These are phyloP conservation scores for Tragelaphus scriptus DNA, from an alignment of 2,113 vertebrate genomes.

Conservation along the genomic window DNA sequence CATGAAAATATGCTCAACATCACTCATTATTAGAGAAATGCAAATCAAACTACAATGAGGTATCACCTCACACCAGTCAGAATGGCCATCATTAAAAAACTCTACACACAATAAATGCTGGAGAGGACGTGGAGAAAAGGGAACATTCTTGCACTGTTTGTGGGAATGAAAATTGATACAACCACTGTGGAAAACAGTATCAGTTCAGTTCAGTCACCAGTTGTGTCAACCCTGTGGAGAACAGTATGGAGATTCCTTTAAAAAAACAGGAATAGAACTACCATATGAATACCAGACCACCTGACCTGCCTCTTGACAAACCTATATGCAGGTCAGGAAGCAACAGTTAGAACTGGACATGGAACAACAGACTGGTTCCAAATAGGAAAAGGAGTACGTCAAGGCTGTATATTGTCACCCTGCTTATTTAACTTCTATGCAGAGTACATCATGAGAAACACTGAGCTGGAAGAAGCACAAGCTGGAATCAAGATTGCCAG, in stretches of 20 bases:
- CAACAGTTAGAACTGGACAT: too few relatives aligned
- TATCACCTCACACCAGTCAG: neutral
- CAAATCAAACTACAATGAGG: neutral
- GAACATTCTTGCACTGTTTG: neutral
- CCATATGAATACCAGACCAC: neutral
- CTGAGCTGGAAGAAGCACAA: too few relatives aligned
- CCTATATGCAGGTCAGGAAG: too few relatives aligned
- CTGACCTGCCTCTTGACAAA: too few relatives aligned
- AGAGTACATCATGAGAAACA: too few relatives aligned
- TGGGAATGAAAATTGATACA: neutral
- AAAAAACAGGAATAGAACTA: neutral
- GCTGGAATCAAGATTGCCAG: too few relatives aligned
- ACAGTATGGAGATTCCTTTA: neutral
- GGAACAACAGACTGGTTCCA: too few relatives aligned
- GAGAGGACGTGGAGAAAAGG: neutral
- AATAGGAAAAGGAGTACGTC: too few relatives aligned
- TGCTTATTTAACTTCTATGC: too few relatives aligned
- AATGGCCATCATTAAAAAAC: neutral
- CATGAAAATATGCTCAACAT: neutral
- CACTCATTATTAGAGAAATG: neutral
- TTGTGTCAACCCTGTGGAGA: neutral
- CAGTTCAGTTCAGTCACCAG: neutral
- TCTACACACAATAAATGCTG: neutral
- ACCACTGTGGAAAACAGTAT: neutral
- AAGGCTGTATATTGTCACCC: too few relatives aligned